A percentile compares a stretch with the other conserved stretches of the same genome.
These are phyloP conservation scores for Cryptoprocta ferox DNA, from an alignment of 2,797 vertebrate genomes.

Conservation along the genomic window DNA sequence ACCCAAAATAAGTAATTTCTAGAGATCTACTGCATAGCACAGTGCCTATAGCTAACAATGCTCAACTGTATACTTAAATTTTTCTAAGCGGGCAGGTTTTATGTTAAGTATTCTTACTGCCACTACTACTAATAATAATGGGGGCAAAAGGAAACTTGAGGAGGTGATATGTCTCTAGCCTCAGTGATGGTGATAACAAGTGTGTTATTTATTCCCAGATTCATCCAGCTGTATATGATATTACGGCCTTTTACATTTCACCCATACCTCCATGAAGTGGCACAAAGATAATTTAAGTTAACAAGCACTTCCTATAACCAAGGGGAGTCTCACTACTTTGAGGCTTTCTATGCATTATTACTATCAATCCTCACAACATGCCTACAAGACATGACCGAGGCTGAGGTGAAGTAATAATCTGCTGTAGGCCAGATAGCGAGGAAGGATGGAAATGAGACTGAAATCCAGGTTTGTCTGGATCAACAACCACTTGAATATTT, in stretches of 20 bases:
- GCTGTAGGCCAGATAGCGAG: background rate
- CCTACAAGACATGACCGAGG: background rate
- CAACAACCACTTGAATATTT: background rate
- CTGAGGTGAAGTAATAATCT: slow-evolving; percentile 4
- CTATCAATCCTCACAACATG: background rate
- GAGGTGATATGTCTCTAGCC: background rate
- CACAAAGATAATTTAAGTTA: background rate
- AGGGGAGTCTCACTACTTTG: background rate
- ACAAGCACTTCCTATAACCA: background rate
- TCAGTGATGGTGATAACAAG: background rate
- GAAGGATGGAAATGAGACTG: background rate
- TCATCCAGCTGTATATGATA: background rate
- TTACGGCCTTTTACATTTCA: background rate
- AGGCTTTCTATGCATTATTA: background rate
- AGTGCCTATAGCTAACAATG: background rate
- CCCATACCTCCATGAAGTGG: background rate
- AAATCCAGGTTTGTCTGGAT: background rate
- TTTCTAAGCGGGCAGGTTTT: background rate
- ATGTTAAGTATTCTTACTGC: background rate
- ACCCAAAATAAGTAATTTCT: background rate
- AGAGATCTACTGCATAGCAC: background rate
- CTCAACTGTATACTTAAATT: background rate
- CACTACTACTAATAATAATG: background rate
- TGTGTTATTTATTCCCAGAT: background rate
- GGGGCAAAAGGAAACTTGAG: background rate